Percentiles rank a stretch among this genome's conserved stretches.
These are phyloP conservation scores for Sporophila hypoxantha DNA, from an alignment of 2,113 vertebrate genomes.

Conservation along the genomic window DNA sequence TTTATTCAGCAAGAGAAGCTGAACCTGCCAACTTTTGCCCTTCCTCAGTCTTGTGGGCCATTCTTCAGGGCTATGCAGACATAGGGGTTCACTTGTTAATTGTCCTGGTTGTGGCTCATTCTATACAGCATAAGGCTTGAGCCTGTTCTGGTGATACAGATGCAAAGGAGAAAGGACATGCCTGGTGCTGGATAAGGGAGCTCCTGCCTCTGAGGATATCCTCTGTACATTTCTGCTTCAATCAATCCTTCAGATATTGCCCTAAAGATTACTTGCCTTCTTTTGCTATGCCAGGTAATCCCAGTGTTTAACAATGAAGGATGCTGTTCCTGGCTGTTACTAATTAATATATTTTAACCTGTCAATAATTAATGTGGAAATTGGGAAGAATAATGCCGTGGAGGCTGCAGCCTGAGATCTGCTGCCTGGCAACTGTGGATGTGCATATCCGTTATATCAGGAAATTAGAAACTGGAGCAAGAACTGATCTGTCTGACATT, in stretches of 20 bases:
- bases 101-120: background rate
- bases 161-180: background rate
- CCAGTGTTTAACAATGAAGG: background rate
- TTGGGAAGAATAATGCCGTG: background rate
- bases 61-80: background rate
- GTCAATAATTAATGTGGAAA: constrained; percentile 35
- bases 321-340: background rate
- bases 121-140: background rate
- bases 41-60: background rate
- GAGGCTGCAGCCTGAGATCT: constrained; percentile 16
- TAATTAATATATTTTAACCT: constrained; percentile 43
- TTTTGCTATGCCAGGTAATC: background rate
- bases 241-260: background rate
- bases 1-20: background rate
- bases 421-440: constrained; percentile 28
- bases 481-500: constrained; percentile 49
- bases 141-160: background rate
- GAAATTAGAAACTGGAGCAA: constrained; percentile 46
- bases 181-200: background rate
- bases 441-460: background rate
- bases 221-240: background rate
- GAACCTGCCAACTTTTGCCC: background rate
- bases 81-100: background rate
- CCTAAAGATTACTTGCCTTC: background rate
- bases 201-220: background rate